phyloP scores from a whole-genome alignment of 2,113 vertebrate genomes.

The Ochotona princeps region DNA sequence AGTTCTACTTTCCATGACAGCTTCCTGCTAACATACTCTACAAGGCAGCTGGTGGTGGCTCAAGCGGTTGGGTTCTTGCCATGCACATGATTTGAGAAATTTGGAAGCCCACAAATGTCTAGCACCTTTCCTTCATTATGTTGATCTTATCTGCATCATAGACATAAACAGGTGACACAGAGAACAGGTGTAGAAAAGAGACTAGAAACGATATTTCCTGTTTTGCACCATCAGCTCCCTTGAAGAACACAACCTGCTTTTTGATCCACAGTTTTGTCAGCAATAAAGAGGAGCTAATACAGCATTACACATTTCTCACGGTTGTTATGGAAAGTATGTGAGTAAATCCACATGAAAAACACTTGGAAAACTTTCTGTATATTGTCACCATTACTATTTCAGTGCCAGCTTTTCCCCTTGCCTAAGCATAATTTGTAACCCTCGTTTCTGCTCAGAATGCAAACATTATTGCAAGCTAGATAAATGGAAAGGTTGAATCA shows the following conservation, averaged over 20 bases:
- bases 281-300: conserved; percentile 17
- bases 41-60: too few species aligned
- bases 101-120: background rate
- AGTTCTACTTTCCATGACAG: too few species aligned
- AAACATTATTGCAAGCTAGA: conserved; percentile 57
- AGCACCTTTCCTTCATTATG: background rate
- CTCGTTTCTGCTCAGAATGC: conserved; percentile 61
- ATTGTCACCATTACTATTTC: conserved; percentile 46
- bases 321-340: conserved; percentile 32
- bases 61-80: too few species aligned
- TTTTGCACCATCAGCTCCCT: conserved; percentile 28
- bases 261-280: background rate
- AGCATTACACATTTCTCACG: conserved; percentile 33
- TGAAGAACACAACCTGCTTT: background rate
- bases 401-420: conserved; percentile 41
- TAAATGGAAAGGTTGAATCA: conserved; percentile 64
- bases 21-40: too few species aligned
- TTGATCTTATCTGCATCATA: background rate
- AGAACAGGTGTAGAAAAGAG: background rate
- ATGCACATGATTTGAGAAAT: background rate
- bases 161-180: background rate
- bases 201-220: background rate
- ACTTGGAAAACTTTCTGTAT: conserved; percentile 45
- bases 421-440: conserved; percentile 60
- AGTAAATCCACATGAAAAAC: conserved; percentile 63